phyloP scores from a whole-genome alignment of 2,888 invertebrate species.

The Cryptus armator region DNA sequence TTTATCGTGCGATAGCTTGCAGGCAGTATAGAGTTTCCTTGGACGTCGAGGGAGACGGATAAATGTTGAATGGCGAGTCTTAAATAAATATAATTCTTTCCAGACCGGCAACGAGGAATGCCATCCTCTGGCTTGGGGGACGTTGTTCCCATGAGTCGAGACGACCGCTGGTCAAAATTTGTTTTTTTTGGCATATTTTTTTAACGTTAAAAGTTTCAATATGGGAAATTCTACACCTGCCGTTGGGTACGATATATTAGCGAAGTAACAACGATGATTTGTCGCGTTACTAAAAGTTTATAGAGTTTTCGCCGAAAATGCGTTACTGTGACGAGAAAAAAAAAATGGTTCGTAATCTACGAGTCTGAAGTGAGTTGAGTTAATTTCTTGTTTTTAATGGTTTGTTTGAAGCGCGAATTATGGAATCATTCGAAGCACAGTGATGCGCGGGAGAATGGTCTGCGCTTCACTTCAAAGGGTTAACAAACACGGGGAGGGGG shows the following conservation, averaged over 20 bases:
- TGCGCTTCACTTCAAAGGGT: no score
- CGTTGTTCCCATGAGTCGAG: constrained; percentile 40
- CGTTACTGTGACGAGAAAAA: no score
- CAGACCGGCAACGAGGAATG: constrained; percentile 70
- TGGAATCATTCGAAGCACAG: no score
- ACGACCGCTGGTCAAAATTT: constrained; percentile 35
- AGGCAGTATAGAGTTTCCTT: not conserved
- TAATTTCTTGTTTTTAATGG: no score
- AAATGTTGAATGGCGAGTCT: constrained; percentile 67
- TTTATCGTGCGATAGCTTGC: not conserved
- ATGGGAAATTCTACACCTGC: not conserved
- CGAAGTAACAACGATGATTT: no score
- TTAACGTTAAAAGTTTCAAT: constrained; percentile 40
- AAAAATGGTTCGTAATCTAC: no score
- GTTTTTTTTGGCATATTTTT: constrained; percentile 9
- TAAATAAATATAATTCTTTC: constrained; percentile 76
- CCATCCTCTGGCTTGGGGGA: constrained; percentile 73
- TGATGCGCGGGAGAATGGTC: no score
- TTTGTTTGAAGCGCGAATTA: no score
- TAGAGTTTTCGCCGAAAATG: no score
- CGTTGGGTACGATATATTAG: not conserved
- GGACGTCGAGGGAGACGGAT: constrained; percentile 38
- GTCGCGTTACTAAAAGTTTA: no score
- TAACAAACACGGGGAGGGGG: no score
- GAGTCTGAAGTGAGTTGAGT: no score